Percentiles rank a stretch among this genome's conserved stretches.
These are phyloP conservation scores for Setophaga coronata DNA, from an alignment of 2,113 vertebrate species.

Conservation along the genomic window DNA sequence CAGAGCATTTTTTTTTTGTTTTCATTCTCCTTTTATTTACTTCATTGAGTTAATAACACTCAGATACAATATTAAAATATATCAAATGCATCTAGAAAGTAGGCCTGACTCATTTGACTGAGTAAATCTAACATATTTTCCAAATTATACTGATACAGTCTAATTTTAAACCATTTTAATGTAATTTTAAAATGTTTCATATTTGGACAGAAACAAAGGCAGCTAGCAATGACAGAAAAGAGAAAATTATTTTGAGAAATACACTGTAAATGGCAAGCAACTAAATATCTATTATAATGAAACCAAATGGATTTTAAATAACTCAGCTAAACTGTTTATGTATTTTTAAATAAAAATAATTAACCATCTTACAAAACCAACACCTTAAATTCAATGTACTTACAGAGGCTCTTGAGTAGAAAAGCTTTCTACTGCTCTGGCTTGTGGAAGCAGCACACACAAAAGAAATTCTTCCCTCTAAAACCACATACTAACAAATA, in stretches of 20 bases:
- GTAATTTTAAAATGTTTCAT: not conserved
- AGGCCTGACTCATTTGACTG: not conserved
- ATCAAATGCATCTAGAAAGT: not conserved
- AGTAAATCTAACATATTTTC: not conserved
- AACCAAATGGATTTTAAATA: slow-evolving; percentile 47
- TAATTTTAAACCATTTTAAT: slow-evolving; percentile 33
- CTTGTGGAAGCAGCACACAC: not conserved
- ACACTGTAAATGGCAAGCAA: not conserved
- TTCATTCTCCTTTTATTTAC: not conserved
- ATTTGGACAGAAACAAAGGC: not conserved
- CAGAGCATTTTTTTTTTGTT: not conserved
- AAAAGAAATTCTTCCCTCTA: slow-evolving; percentile 1
- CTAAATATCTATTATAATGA: not conserved
- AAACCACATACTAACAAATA: not conserved
- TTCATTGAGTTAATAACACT: not conserved
- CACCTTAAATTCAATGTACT: not conserved
- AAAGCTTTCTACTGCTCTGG: slow-evolving; percentile 31
- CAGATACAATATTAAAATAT: not conserved
- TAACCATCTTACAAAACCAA: not conserved
- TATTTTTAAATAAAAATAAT: slow-evolving; percentile 31
- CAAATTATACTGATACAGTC: not conserved
- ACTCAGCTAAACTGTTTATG: not conserved
- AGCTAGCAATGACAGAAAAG: not conserved
- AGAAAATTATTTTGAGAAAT: slow-evolving; percentile 30
- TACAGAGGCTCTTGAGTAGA: not conserved